Percentiles rank a stretch among this genome's conserved stretches.
Evolutionary conservation across 1,140 invertebrate genomes (phyloP).

Genomic region (Globodera rostochiensis): DNA sequence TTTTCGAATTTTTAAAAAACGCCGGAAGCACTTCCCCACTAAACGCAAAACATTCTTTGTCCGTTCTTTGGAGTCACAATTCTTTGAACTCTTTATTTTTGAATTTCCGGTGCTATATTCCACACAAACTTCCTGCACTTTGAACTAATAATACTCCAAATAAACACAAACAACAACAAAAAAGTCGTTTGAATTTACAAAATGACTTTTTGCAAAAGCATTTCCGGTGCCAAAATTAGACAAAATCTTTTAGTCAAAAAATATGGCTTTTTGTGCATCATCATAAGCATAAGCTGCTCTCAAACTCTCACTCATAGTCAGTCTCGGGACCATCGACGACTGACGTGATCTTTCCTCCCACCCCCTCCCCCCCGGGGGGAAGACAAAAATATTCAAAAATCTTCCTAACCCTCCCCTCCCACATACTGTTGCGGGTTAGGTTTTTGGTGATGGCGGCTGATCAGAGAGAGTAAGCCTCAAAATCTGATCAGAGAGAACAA

Average conservation of each 20-base stretch:
- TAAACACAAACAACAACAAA: not conserved
- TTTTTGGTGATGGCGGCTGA: not conserved
- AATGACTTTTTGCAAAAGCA: not conserved
- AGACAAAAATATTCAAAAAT: too few relatives aligned
- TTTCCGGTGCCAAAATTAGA: not conserved
- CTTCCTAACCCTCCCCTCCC: too few relatives aligned
- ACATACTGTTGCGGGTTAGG: too few relatives aligned
- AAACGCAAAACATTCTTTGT: too few relatives aligned
- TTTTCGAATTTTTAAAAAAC: too few relatives aligned
- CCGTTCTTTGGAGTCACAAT: too few relatives aligned
- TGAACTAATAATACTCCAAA: not conserved
- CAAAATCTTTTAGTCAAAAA: not conserved
- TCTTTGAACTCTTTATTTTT: too few relatives aligned
- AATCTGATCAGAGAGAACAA: not conserved
- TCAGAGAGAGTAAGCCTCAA: not conserved
- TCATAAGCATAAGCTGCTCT: not conserved
- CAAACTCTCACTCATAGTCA: not conserved
- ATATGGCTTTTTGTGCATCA: conserved; percentile 1
- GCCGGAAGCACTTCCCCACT: too few relatives aligned
- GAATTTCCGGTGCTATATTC: too few relatives aligned
- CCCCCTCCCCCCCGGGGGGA: too few relatives aligned
- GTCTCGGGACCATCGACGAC: too few relatives aligned
- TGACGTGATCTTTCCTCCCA: too few relatives aligned
- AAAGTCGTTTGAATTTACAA: conserved; percentile 5
- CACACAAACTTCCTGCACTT: not conserved